A percentile compares a stretch with the other conserved stretches of the same genome.
Evolutionary conservation across 1,140 invertebrate genomes (phyloP).

Genomic region (Lasaia peninsularis): DNA sequence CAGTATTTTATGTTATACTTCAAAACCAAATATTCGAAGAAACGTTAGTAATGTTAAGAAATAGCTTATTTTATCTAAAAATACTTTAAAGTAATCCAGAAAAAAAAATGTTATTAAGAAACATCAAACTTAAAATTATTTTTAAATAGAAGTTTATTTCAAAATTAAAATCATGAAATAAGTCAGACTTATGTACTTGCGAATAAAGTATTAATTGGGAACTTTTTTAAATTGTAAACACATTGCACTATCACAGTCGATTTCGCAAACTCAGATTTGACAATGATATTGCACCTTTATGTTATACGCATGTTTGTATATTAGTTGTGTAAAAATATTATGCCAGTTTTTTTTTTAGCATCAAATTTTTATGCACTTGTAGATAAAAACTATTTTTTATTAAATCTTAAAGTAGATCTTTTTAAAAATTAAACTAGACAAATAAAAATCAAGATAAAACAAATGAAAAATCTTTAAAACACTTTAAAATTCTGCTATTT

Average conservation of each 20-base stretch:
- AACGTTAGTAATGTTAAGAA: no score
- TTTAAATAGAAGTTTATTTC: no score
- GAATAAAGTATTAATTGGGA: no score
- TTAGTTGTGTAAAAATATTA: neutral
- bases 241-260: neutral
- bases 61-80: no score
- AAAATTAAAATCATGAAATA: no score
- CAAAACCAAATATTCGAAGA: no score
- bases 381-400: neutral
- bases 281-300: slow-evolving; percentile 4
- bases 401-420: neutral
- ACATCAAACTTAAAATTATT: no score
- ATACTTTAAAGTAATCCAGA: no score
- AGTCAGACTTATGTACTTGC: no score
- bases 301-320: neutral
- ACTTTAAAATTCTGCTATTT: slow-evolving; percentile 3
- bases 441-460: neutral
- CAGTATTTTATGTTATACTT: no score
- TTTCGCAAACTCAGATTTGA: slow-evolving; percentile 1
- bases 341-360: slow-evolving; percentile 6
- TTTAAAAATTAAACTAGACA: neutral
- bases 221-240: neutral
- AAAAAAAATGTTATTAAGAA: no score
- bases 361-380: slow-evolving; percentile 3
- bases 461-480: neutral